Conservation (phyloP, 2,113 vertebrate genomes). For the Halcyon malimbica region DNA sequence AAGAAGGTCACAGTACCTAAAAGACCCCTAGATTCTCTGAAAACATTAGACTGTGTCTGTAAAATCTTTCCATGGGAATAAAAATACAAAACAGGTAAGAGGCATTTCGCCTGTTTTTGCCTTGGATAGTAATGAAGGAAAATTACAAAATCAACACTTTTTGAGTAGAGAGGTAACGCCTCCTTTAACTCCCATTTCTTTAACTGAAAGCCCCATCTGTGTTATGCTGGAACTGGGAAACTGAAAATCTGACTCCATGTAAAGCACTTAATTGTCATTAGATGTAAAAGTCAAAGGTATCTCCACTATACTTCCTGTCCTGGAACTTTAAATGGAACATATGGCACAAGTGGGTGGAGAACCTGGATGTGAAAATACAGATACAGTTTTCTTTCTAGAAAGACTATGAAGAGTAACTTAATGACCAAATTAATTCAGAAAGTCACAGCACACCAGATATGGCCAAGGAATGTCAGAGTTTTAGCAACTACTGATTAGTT, state of each 20-base stretch:
- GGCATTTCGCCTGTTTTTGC: conserved; percentile 8
- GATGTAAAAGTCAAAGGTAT: conserved; percentile 30
- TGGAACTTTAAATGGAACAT: conserved; percentile 55
- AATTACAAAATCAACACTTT: conserved; percentile 1
- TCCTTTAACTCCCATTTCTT: conserved; percentile 7
- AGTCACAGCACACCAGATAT: conserved; percentile 35
- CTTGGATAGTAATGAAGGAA: conserved; percentile 7
- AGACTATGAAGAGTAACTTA: neutral
- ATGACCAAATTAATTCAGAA: conserved; percentile 21
- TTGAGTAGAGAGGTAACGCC: neutral
- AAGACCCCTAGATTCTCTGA: neutral
- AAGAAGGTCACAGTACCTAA: neutral
- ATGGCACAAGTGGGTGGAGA: conserved; percentile 14
- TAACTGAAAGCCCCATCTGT: neutral
- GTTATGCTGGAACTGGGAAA: conserved; percentile 19
- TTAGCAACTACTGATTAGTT: conserved; percentile 34
- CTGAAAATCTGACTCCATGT: conserved; percentile 24
- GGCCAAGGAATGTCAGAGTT: conserved; percentile 28
- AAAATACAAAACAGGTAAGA: neutral
- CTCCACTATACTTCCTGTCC: conserved; percentile 31
- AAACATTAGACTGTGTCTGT: neutral
- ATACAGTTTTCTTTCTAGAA: conserved; percentile 31
- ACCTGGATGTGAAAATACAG: conserved; percentile 33
- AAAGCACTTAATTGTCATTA: conserved; percentile 29
- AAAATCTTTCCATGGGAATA: neutral